Base-by-base conservation (phyloP, 2,888 invertebrate species). In the Meiosimyza decipiens region DNA sequence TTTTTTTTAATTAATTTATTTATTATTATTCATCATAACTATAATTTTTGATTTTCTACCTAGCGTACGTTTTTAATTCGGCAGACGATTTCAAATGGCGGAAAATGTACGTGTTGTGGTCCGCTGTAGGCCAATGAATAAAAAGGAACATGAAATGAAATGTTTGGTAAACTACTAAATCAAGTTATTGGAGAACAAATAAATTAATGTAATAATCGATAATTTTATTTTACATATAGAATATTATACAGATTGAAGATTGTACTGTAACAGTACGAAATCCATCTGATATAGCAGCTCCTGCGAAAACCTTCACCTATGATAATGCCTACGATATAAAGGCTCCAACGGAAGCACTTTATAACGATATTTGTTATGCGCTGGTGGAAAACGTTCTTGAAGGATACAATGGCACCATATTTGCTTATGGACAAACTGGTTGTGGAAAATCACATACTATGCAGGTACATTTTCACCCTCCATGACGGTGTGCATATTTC, bases 391-490 rank as follows among this genome's bases (percentile, higher is more conserved):
- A 95, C 74, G 95, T 95, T 1, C 89, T 96, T 71, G 96, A 96
- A 82, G 96, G 96, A 1, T 96, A 96, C 88, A 97, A 96, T 88
- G 94, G 95, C 18, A 96, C 96, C 0, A 95, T 97, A 69, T 96
- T 97, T 86, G 96, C 96, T 0, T 97, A 97, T 83, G 96, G 96
- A 0, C 96, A 96, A 88, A 96, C 96, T 0, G 96, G 96, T 0
- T 95, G 95, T 84, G 96, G 96, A 0, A 97, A 96, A 85, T 95
- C 95, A 1, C 95, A 93, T 84, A 94, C 95, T 13, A 97, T 97
- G 96, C 95, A 95, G 84, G 96, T 94, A 69, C 22, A 16, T 57
- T 66, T 28, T 28, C 28, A 28, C 28, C 28, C 3, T 22, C 22
- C 22, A 22, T 22, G 22, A 22, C 22, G 22, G 22, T 22, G 22